Evolutionary conservation across 2,797 vertebrate species (phyloP), one percentile per base, ranked within the genome.

Genomic region (Adelosebastes latens): DNA sequence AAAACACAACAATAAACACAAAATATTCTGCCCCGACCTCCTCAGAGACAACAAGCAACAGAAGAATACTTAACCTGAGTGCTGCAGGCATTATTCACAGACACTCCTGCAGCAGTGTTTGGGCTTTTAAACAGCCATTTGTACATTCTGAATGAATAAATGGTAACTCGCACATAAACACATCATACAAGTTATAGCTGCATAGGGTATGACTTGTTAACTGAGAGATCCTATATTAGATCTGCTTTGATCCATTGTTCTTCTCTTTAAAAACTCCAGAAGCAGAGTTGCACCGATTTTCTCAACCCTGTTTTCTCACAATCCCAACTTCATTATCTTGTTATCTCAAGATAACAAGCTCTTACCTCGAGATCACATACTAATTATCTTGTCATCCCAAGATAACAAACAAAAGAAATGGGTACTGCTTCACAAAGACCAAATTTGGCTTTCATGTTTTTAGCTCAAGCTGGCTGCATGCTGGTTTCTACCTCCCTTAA

Each of bases 301-400:
- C 75, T 39, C 52, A 70, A 77, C 49, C 61, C 55, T 61, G 72
- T 90, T 85, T 85, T 90, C 87, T 80, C 71, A 49, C 62, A 61
- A 81, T 87, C 77, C 84, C 75, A 81, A 81, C 73, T 68, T 81
- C 65, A 87, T 87, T 83, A 88, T 84, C 79, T 79, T 78, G 80
- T 84, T 81, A 82, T 89, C 86, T 79, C n/a, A n/a, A 77, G 66
- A 87, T 89, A 84, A 87, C 73, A 82, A 83, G 80, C 83, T 62
- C 59, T 75, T 77, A 74, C 68, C 67, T 79, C 65, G 58, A 84
- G 84, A 89, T 82, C 79, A 75, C 63, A 69, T 72, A 77, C 79
- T 87, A 77, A 87, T 90, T 80, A 87, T 84, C 67, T 59, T 79
- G 76, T 82, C 87, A 86, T 76, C 59, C 56, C 39, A 4, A 81